Percentiles rank a stretch among this genome's conserved stretches.
phyloP scores from a whole-genome alignment of 2,113 vertebrate species.

The Upupa epops region DNA sequence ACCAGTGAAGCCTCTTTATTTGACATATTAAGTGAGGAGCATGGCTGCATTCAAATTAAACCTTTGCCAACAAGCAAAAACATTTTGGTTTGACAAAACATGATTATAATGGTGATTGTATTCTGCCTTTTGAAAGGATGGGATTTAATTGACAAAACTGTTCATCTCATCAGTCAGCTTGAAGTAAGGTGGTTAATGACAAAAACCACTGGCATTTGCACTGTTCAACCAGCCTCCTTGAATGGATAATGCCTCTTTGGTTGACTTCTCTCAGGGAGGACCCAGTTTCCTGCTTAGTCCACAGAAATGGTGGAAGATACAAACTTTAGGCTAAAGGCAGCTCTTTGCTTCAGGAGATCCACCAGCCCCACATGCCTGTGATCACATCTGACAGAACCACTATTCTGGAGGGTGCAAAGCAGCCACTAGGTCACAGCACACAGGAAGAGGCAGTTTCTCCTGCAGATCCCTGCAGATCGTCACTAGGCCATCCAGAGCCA shows the following conservation, averaged over 20 bases:
- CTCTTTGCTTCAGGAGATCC: background rate
- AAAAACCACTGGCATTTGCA: background rate
- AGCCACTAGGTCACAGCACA: background rate
- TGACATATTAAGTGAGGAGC: background rate
- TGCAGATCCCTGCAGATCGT: background rate
- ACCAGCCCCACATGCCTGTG: background rate
- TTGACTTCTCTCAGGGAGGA: background rate
- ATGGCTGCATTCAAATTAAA: background rate
- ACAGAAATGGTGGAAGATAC: background rate
- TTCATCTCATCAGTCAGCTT: background rate
- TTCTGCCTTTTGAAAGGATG: background rate
- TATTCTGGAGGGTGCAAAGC: background rate
- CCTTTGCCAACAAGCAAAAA: background rate
- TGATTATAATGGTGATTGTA: background rate
- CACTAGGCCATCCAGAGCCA: rapidly evolving
- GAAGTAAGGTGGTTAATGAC: background rate
- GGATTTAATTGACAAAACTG: background rate
- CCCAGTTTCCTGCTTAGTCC: background rate
- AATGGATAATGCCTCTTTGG: background rate
- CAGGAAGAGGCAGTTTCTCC: background rate
- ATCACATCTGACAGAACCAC: background rate
- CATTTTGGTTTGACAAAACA: background rate
- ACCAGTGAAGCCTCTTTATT: background rate
- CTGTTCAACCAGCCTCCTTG: background rate
- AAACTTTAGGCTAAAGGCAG: background rate